Evolutionary conservation across 1,140 invertebrate genomes (phyloP), one percentile per base, ranked within the genome.

Genomic region (Drosophila repleta): DNA sequence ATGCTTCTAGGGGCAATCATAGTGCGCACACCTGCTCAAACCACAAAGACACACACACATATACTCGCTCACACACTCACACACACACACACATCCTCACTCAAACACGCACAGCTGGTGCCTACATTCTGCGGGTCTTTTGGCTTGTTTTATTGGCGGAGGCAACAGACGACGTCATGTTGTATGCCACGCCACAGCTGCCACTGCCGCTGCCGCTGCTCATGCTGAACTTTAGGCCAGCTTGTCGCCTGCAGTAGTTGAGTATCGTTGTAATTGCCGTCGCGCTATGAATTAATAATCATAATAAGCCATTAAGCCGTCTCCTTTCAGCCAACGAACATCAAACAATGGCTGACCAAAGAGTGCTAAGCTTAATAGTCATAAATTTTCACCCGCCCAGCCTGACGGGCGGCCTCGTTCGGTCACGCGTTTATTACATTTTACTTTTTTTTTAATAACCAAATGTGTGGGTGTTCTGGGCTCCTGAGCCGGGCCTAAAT

Each of bases 211-310:
- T 32, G 41, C 13, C 13, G 45, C 10, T 46, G 45, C 11, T n/a
- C 17, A 26, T 56, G 41, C 49, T 63, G 4, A 29, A 18, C 46
- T 53, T 45, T 29, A 32, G 17, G 45, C 20, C 5, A 13, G 21
- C 29, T 26, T 58, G 58, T 76, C 46, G 39, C 37, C 61, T 37
- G 60, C 35, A 51, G 17, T 58, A 52, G 68, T 74, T 67, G 62
- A 79, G 76, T 84, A 62, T 57, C 53, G 51, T 13, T 67, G 68
- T 76, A 64, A 53, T 64, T 68, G 49, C 60, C 11, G 20, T n/a
- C 21, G 32, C 41, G 74, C 48, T 80, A 69, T 87, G 78, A 81
- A 85, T 85, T 87, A 82, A 82, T 87, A 82, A 83, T 79, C 79
- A 61, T 76, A 88, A 88, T 88, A 79, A 82, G 78, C 83, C 71